Evolutionary conservation across 2,888 invertebrate genomes (phyloP).

Genomic region (Anarsia innoxiella): DNA sequence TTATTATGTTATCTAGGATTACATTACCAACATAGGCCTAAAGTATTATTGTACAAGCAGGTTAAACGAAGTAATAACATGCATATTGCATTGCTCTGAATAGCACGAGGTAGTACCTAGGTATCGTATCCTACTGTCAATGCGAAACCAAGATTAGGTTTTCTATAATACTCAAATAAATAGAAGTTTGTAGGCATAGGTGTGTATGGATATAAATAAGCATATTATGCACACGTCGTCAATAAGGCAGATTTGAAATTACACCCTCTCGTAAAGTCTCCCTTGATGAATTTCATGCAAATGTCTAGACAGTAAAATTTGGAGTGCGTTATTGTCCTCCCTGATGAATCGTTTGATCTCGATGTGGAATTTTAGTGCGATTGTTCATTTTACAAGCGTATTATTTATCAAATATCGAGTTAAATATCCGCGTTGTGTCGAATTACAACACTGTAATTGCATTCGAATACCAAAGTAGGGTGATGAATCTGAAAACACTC

Average conservation of each 20-base stretch:
- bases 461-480: not conserved
- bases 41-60: not conserved
- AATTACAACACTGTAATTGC: slow-evolving; percentile 2
- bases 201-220: no score
- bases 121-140: no score
- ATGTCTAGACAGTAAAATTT: slow-evolving; percentile 29
- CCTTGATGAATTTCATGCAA: slow-evolving; percentile 48
- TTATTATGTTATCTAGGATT: slow-evolving; percentile 20
- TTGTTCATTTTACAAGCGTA: slow-evolving; percentile 9
- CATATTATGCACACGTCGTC: slow-evolving; percentile 22
- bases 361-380: slow-evolving; percentile 10
- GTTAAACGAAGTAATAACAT: not conserved
- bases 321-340: slow-evolving; percentile 17
- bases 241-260: slow-evolving; percentile 33
- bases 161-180: no score
- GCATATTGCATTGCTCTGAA: no score
- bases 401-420: slow-evolving; percentile 6
- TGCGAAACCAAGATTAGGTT: no score
- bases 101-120: no score
- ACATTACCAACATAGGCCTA: not conserved
- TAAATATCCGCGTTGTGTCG: not conserved
- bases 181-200: no score
- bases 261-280: slow-evolving; percentile 36
- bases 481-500: slow-evolving; percentile 1
- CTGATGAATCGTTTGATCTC: slow-evolving; percentile 19